Base-by-base conservation (phyloP, 2,797 vertebrate genomes). In the Chaenodraco wilsoni region DNA sequence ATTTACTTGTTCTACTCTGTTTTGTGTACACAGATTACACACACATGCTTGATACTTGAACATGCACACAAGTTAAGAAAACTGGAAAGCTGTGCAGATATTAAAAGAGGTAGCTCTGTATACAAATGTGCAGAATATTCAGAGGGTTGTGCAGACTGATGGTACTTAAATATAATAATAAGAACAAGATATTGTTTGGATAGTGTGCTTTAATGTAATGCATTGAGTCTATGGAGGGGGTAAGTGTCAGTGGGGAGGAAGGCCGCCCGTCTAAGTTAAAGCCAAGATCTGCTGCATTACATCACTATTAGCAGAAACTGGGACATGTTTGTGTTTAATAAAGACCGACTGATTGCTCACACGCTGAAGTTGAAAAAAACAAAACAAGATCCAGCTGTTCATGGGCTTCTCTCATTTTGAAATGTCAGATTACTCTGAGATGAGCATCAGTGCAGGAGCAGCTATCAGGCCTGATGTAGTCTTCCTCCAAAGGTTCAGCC, bases 401-500 rank as follows among this genome's bases (percentile, higher is more conserved):
- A 33, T 31, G 31, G 55, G 63, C 66, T 62, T 55, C 52, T 69
- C 69, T 83, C 73, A 69, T 79, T 83, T 69, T 74, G 23, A 87
- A 84, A 85, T 74, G 70, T 86, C 79, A 82, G 74, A 85, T 79
- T 82, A 74, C 61, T 67, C 71, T 50, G 60, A 84, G 72, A 80
- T 17, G 58, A 85, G 65, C 72, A 79, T 76, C 78, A 64, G 81
- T 54, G 66, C 62, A 79, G 33, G 44, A 76, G 64, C 73, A 81
- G 74, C 69, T 48, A 82, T 78, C 82, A 64, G 82, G 76, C 73
- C 79, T 76, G 76, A 85, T 87, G 83, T 67, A 57, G 73, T 70
- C 84, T 84, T 87, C 69, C 80, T 76, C 80, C 70, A 65, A 87
- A 81, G 84, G 82, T 86, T 87, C 65, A 60, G 52, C 82, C 65